Conservation (phyloP, 2,888 invertebrate species). For the Drosophila ezoana region DNA sequence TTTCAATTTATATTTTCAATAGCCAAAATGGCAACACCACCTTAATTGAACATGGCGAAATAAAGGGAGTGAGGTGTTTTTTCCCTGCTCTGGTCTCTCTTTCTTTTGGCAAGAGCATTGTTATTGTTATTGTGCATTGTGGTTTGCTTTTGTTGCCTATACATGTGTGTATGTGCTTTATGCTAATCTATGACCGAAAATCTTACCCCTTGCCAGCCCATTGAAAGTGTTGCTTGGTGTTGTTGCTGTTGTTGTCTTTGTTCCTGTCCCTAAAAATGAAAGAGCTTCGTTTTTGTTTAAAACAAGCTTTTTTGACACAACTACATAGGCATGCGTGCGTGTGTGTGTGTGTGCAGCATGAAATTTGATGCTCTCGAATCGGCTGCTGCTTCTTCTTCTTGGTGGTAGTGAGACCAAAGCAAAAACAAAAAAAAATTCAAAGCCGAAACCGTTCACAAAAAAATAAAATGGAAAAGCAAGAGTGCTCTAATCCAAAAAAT, state of each 20-base stretch:
- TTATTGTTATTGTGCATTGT: constrained; percentile 59
- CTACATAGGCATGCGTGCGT: constrained; percentile 1
- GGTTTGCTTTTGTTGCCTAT: constrained; percentile 62
- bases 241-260: constrained; percentile 42
- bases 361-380: constrained; percentile 73
- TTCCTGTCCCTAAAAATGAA: constrained; percentile 54
- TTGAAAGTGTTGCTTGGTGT: constrained; percentile 65
- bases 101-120: constrained; percentile 19
- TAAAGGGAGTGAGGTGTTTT: constrained; percentile 10
- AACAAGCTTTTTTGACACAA: constrained; percentile 64
- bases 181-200: constrained; percentile 73
- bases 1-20: neutral
- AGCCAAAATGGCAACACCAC: constrained; percentile 1
- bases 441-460: constrained; percentile 70
- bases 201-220: constrained; percentile 66
- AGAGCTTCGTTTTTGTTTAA: constrained; percentile 72
- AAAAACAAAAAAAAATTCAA: constrained; percentile 47
- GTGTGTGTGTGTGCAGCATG: constrained; percentile 57
- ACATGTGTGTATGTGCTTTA: constrained; percentile 50
- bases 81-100: constrained; percentile 4
- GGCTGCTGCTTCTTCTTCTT: constrained; percentile 49
- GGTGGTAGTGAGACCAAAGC: constrained; percentile 54
- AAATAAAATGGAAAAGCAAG: constrained; percentile 37
- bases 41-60: constrained; percentile 1
- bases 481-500: neutral